Conservation (phyloP, 2,113 vertebrate genomes). For the Lepus europaeus region DNA sequence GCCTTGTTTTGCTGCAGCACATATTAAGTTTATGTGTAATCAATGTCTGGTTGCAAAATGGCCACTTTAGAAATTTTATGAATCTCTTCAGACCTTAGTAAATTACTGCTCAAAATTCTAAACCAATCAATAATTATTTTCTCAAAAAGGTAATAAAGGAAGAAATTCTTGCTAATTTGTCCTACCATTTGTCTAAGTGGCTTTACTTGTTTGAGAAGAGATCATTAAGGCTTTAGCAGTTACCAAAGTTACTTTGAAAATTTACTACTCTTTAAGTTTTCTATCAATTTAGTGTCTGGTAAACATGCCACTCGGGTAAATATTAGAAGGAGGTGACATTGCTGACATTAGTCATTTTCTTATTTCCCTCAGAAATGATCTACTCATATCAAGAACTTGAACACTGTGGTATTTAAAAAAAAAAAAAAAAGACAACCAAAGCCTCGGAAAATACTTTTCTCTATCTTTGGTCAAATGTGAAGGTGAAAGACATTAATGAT, state of each 20-base stretch:
- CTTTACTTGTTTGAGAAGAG: constrained; percentile 50
- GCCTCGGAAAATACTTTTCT: constrained; percentile 53
- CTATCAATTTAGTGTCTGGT: constrained; percentile 15
- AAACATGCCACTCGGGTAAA: constrained; percentile 48
- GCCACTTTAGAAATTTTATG: constrained; percentile 13
- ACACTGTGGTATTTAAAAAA: constrained; percentile 68
- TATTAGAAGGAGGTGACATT: constrained; percentile 50
- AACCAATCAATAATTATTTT: constrained; percentile 51
- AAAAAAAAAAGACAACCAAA: neutral
- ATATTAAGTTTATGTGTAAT: neutral
- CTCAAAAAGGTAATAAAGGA: constrained; percentile 49
- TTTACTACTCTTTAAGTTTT: constrained; percentile 40
- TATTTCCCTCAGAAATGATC: constrained; percentile 48
- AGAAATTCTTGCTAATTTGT: constrained; percentile 37
- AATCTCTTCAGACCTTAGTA: constrained; percentile 42
- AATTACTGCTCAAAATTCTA: constrained; percentile 53
- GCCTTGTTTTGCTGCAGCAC: constrained; percentile 2
- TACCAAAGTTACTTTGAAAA: constrained; percentile 62
- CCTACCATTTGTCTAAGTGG: constrained; percentile 10
- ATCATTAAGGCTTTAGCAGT: constrained; percentile 20
- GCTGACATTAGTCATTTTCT: constrained; percentile 29
- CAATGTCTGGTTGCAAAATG: constrained; percentile 24
- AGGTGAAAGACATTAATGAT: constrained; percentile 75
- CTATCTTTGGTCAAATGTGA: constrained; percentile 74
- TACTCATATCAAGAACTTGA: constrained; percentile 69